These are phyloP conservation scores for Promerops cafer DNA, from an alignment of 2,113 vertebrate species.

Conservation along the genomic window DNA sequence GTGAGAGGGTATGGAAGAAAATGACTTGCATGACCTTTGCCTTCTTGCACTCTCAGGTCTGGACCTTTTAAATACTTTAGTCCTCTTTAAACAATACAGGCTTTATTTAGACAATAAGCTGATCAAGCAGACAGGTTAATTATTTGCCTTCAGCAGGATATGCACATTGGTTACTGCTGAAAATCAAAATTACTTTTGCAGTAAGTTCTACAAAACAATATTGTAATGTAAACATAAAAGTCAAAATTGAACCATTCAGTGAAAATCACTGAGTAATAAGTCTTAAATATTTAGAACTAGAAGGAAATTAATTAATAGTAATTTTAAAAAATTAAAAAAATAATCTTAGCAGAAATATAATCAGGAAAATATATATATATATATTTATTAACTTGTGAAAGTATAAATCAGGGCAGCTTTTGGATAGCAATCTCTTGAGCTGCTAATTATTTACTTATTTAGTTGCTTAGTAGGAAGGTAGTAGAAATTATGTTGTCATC, in stretches of 20 bases:
- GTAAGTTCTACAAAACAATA: not conserved
- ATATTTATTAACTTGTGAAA: not conserved
- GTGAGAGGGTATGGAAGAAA: not conserved
- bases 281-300: not conserved
- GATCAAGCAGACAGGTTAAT: conserved; percentile 7
- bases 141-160: not conserved
- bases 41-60: not conserved
- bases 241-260: not conserved
- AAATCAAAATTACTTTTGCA: not conserved
- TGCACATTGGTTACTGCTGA: not conserved
- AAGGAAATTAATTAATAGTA: not conserved
- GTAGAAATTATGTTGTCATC: not conserved
- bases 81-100: conserved; percentile 32
- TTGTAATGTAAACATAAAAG: not conserved
- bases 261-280: not conserved
- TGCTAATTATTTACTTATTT: not conserved
- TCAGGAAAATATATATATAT: not conserved
- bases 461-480: not conserved
- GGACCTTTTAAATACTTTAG: conserved; percentile 19
- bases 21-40: conserved; percentile 15
- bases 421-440: not conserved
- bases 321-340: not conserved
- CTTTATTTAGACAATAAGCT: conserved; percentile 52
- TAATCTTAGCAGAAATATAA: not conserved
- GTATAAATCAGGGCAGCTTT: not conserved